A percentile compares a stretch with the other conserved stretches of the same genome.
These are phyloP conservation scores for Holacanthus passer DNA, from an alignment of 2,113 vertebrate species.

Conservation along the genomic window DNA sequence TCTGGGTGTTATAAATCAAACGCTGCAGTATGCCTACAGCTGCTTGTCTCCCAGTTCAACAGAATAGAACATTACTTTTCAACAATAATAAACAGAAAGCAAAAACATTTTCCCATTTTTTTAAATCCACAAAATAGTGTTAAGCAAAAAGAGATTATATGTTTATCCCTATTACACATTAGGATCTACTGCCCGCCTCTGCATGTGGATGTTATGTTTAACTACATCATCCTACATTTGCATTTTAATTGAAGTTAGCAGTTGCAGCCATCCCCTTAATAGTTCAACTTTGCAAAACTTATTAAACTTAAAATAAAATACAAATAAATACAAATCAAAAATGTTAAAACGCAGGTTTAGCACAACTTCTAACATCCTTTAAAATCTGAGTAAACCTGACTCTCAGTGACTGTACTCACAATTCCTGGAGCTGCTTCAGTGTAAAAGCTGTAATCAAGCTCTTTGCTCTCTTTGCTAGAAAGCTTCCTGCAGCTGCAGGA, in stretches of 20 bases:
- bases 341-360: background rate
- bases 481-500: background rate
- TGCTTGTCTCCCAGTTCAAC: background rate
- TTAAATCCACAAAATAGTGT: background rate
- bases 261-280: background rate
- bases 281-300: background rate
- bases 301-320: background rate
- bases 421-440: background rate
- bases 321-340: background rate
- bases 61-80: background rate
- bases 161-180: background rate
- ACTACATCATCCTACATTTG: background rate
- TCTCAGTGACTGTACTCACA: background rate
- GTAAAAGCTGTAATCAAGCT: slow-evolving; percentile 13
- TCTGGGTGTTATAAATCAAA: slow-evolving; percentile 12
- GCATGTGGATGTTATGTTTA: background rate
- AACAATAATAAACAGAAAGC: background rate
- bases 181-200: background rate
- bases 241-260: background rate
- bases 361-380: slow-evolving; percentile 1
- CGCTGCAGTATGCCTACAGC: background rate
- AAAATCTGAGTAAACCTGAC: background rate
- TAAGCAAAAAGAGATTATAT: background rate
- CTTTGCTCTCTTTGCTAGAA: background rate
- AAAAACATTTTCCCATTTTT: background rate